Base-by-base conservation (phyloP, 2,113 vertebrate species). In the Taurulus bubalis region DNA sequence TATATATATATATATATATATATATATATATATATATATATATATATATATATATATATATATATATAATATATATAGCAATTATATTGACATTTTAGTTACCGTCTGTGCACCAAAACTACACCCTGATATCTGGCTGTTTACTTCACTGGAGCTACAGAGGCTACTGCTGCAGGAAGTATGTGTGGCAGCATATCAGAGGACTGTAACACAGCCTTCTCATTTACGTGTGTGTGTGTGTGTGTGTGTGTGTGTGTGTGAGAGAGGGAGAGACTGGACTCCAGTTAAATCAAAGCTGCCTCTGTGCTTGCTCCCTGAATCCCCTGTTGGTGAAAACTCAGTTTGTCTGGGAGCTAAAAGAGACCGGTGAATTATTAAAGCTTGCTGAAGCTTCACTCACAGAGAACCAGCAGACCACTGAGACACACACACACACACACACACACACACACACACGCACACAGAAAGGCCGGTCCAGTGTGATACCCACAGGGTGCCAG, bases 281-380 rank as follows among this genome's bases (percentile, higher is more conserved):
- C 73, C 62, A 73, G 79, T 77, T 69, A 89, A 93, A 94, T 94
- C 89, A 92, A 88, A 94, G 91, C 85, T 84, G 77, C 85, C 56
- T 79, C 42, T 86, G 69, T 70, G 76, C 85, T 82, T 49, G 73
- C 87, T 88, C 80, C 81, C 72, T 68, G 65, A 84, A 82, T 90
- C 72, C 89, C 90, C 89, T 71, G 90, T 82, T 55, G 87, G 84
- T 85, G 75, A 89, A 87, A 93, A 88, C 84, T 82, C 82, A 79
- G 90, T 93, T 92, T 94, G 87, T 91, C 89, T 92, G 77, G 85
- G 82, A 91, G 90, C 86, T 87, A 86, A 93, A 90, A 89, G 83
- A 90, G 79, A 71, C 85, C 81, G 59, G 88, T 93, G 91, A 93
- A 92, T 91, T 93, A 92, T 94, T 89, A 92, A 92, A 89, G 83